Evolutionary conservation across 2,888 invertebrate species (phyloP), one percentile per base, ranked within the genome.

Genomic region (Ophonus ardosiacus): DNA sequence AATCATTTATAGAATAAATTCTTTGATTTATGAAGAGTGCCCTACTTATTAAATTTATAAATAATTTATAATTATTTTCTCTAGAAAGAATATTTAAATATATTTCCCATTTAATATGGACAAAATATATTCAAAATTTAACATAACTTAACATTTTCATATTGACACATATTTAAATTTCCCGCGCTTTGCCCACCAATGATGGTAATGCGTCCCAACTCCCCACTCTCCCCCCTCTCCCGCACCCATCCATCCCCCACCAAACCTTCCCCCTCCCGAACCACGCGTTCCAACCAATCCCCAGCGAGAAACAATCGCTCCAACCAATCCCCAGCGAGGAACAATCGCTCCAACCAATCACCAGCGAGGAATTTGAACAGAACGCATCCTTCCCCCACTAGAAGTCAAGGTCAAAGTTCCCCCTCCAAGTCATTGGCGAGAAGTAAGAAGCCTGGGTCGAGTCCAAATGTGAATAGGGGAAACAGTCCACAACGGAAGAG

Each of bases 141-240:
- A 51, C 43, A 10, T 51, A 51, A 51, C 43, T 2, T 51, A 51
- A 51, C 59, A 59, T 17, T 17, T 1, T 7, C 6, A 15, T 17
- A 15, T 51, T 51, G 10, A 13, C 8, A 51, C 43, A 51, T 13
- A 13, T 51, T 51, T 51, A 51, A 51, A 51, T 6, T 51, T 51
- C 43, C 43, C 43, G 43, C 43, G 56, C 6, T 59, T 59, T n/a
- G n/a, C 38, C 68, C 38, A n/a, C 38, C 68, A 68, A 68, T 86
- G 86, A 90, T 90, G 90, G 90, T 90, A 51, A 88, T 89, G n/a
- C 87, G 88, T 85, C 88, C 89, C 4, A 88, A 86, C 17, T 88
- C 88, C 81, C 81, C 86, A 7, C 86, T 86, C 85, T 89, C 90
- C 38, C 88, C 90, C 59, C 86, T 87, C 21, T 91, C 90, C 0